phyloP scores from a whole-genome alignment of 2,888 invertebrate genomes.

The Hirtodrosophila confusa region DNA sequence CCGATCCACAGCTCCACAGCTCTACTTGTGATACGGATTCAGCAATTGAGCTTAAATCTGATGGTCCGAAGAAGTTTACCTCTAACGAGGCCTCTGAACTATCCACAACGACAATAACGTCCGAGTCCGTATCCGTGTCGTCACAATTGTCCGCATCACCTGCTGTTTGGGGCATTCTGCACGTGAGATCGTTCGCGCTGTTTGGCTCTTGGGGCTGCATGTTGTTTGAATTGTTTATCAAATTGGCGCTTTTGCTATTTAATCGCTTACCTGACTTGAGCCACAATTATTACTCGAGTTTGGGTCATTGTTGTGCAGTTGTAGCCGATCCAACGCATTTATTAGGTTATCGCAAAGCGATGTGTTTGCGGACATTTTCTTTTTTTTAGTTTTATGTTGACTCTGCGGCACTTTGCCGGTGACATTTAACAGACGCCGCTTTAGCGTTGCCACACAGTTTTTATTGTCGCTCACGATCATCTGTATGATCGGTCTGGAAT shows the following conservation, averaged over 20 bases:
- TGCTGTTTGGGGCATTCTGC: constrained; percentile 53
- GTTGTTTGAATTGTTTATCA: constrained; percentile 31
- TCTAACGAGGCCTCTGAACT: constrained; percentile 17
- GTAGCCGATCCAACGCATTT: background rate
- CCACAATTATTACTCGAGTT: background rate
- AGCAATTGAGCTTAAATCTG: background rate
- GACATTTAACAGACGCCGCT: constrained; percentile 11
- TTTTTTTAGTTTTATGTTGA: background rate
- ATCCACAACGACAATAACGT: constrained; percentile 37
- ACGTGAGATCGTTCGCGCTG: constrained; percentile 42
- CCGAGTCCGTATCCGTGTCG: constrained; percentile 43
- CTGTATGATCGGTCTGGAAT: too few species aligned
- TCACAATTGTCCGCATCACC: constrained; percentile 51
- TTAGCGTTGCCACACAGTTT: constrained; percentile 24
- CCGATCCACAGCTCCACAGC: background rate
- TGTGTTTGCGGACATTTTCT: constrained; percentile 27
- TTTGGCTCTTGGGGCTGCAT: constrained; percentile 28
- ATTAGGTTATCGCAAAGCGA: constrained; percentile 6
- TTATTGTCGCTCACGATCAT: too few species aligned
- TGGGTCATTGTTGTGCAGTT: background rate
- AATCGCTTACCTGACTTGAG: constrained; percentile 15
- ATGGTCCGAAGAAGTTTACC: constrained; percentile 18
- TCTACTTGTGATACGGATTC: background rate
- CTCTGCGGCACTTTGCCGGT: constrained; percentile 25
- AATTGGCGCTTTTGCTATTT: background rate